These are phyloP conservation scores for Morelia viridis DNA, from an alignment of 2,797 vertebrate genomes.

Conservation along the genomic window DNA sequence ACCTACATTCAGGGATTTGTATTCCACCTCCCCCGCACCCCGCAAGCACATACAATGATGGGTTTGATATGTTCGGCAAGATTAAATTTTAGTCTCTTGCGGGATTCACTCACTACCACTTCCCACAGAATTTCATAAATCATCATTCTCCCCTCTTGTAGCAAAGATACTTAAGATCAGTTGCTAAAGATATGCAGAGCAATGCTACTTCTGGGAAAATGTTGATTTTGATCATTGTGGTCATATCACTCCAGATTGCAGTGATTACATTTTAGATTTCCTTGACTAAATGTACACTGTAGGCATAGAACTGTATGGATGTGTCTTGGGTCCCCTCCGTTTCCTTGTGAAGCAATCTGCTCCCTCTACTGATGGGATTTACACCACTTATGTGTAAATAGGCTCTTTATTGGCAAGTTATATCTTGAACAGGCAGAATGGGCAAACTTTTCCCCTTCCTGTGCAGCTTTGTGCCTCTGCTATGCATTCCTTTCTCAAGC, in stretches of 20 bases:
- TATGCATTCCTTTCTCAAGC: neutral
- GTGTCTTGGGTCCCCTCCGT: no score
- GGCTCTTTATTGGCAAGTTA: neutral
- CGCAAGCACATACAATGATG: neutral
- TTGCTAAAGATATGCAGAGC: neutral
- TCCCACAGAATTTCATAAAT: neutral
- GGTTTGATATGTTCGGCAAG: conserved; percentile 32
- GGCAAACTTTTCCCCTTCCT: no score
- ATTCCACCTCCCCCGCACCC: neutral
- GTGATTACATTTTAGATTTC: neutral
- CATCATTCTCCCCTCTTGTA: neutral
- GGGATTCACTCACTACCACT: conserved; percentile 7
- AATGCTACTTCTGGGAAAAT: neutral
- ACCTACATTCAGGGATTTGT: conserved; percentile 41
- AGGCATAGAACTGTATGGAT: no score
- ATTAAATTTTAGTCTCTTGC: conserved; percentile 21
- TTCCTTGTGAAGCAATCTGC: neutral
- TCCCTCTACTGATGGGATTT: no score
- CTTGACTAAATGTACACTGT: neutral
- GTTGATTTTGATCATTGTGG: neutral
- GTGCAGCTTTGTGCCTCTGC: neutral
- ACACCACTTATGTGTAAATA: neutral
- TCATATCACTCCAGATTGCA: neutral
- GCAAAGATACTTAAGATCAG: neutral
- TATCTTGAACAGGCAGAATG: neutral